Evolutionary conservation across 2,888 invertebrate genomes (phyloP), one percentile per base, ranked within the genome.

Genomic region (Micropterix aruncella): DNA sequence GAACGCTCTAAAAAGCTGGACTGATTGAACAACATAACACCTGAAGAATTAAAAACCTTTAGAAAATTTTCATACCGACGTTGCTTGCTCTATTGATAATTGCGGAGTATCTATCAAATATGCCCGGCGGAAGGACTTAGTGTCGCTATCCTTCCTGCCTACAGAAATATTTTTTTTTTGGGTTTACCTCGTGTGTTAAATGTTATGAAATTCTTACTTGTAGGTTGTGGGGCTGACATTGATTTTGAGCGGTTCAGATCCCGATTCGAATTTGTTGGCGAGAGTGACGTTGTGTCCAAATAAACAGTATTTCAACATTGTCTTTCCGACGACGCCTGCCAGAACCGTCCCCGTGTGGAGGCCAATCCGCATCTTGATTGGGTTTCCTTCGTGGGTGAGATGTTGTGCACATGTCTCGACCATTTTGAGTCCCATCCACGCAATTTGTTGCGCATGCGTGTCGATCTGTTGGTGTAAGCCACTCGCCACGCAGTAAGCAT

Each of bases 341-440:
- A 95, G 63, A 0, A 94, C 94, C 0, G 91, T 86, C 0, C 94
- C 94, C 1, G 93, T 91, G 57, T 95, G 94, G 4, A 95, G 74
- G 0, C 95, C 95, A 53, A 95, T 94, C 41, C 95, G 76, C 94
- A 95, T 94, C 90, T 83, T 80, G 52, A 94, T 92, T 42, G 89
- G 89, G 60, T 91, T 83, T 2, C 93, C 93, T 57, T 93, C 88
- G 54, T 92, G 94, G 1, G 94, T 90, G 48, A 82, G 78, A 61
- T 93, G 92, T 52, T 80, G 77, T 2, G 83, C 79, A 57, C 94
- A 93, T 0, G 87, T 88, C 54, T 88, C 82, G 46, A 94, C 89
- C 94, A 95, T 95, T 57, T 86, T 85, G 52, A 94, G 62, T 1
- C 89, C 90, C 94, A 95, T 95, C 93, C 93, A 94, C 2, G 92